Base-by-base conservation (phyloP, 2,797 vertebrate species). In the Amniataba percoides region DNA sequence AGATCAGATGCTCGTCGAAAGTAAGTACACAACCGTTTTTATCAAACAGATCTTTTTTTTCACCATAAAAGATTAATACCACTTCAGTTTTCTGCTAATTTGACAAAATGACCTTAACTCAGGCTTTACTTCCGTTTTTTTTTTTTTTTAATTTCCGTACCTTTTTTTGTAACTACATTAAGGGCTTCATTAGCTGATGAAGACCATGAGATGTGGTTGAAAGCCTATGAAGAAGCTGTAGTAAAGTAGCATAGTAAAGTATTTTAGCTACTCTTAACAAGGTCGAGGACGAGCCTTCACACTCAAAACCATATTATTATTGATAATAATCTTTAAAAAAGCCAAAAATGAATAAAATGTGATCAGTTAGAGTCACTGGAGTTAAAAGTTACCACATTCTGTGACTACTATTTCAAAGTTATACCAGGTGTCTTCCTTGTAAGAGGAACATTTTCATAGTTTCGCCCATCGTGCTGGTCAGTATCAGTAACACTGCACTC, bases 1-100 rank as follows among this genome's bases (percentile, higher is more conserved):
- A 84, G 80, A 88, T 84, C 82, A 71, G 64, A 65, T 59, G 72
- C 55, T 56, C 53, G 19, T 55, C 16, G 0, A 59, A 43, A 76
- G 31, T 45, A 36, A 64, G 25, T 77, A 76, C 43, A 55, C 21
- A 36, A 53, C 2, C 5, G 27, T 68, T 42, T 21, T 72, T 2
- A 21, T 31, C n/a, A 51, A 77, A 36, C 46, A 55, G 16, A 62
- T 40, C 3, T 19, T 36, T 46, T 46, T 59, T 42, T 25, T 21
- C 4, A 34, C 36, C 19, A 23, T 31, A 18, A 60, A 12, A 18
- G 23, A 31, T 11, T 27, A 14, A 3, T n/a, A 5, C 31, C 18
- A 18, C 55, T 68, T 70, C 13, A 13, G 9, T 62, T 56, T 58
- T 27, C 12, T 18, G 7, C n/a, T 21, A 5, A 43, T 48, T 21